A percentile compares a stretch with the other conserved stretches of the same genome.
Evolutionary conservation across 2,113 vertebrate species (phyloP).

Genomic region (Cochlearius cochlearius): DNA sequence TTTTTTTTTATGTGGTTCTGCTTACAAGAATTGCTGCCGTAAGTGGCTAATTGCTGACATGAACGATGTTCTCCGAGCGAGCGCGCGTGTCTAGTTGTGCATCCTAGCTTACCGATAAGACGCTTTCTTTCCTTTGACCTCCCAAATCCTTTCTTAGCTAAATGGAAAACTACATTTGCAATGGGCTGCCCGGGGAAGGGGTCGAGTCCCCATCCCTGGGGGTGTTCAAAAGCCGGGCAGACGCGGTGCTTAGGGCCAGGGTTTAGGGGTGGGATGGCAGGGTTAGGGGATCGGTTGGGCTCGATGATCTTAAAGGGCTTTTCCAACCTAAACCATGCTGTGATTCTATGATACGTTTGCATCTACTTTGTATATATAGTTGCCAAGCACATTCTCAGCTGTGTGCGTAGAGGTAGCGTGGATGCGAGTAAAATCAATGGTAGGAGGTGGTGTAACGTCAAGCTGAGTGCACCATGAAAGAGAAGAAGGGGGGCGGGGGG

Average conservation of each 20-base stretch:
- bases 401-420: too few relatives aligned
- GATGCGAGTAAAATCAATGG: background rate
- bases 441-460: background rate
- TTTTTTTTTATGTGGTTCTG: background rate
- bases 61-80: rapidly evolving
- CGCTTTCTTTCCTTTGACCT: background rate
- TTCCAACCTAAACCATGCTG: too few relatives aligned
- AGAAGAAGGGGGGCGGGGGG: rapidly evolving
- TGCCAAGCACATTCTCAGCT: background rate
- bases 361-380: background rate
- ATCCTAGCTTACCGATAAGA: background rate
- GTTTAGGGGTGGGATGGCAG: too few relatives aligned
- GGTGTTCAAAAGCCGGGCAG: too few relatives aligned
- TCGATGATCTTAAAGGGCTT: too few relatives aligned
- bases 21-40: background rate
- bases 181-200: too few relatives aligned
- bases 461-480: background rate
- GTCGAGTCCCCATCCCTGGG: too few relatives aligned
- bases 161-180: background rate
- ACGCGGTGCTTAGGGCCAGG: too few relatives aligned
- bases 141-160: background rate
- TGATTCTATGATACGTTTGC: too few relatives aligned
- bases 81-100: rapidly evolving
- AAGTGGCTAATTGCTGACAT: background rate
- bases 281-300: too few relatives aligned